Evolutionary conservation across 2,888 invertebrate species (phyloP), one percentile per base, ranked within the genome.

Genomic region (Oxytorus armatus): DNA sequence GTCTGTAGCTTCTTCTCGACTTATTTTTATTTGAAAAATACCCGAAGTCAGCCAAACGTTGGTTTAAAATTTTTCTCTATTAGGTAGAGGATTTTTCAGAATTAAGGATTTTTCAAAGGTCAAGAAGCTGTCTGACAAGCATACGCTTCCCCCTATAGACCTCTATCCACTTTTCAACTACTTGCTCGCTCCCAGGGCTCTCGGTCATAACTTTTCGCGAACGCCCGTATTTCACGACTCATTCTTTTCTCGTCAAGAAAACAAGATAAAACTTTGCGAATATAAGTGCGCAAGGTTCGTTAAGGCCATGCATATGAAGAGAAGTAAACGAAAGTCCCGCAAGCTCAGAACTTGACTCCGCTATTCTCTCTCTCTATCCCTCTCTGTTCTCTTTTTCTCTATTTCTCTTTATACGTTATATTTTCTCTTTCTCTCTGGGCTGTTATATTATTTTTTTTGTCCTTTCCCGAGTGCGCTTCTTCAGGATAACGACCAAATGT

Each of bases 111-210:
- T n/a, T 83, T 86, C 85, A 87, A 76, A 77, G 86, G 84, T 86
- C 83, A 84, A 82, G 75, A 79, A 72, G 77, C n/a, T 72, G 70
- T 70, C 65, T 79, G 53, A 69, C 77, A 75, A 77, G 81, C 72
- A 74, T 75, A 57, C 77, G 78, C 72, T 65, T 39, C 29, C 16
- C 23, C 29, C 61, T 23, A 21, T 16, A n/a, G n/a, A 18, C 18
- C 5, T 36, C 57, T n/a, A 18, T 36, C 61, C 21, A 18, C 16
- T 29, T n/a, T 55, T 68, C 21, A 11, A 36, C 42, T 10, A 36
- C 29, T 29, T 33, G n/a, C 47, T 33, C 10, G 36, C 8, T 8
- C 10, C 33, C 49, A 18, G 7, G 16, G 39, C 57, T 49, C 57
- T 49, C 42, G 11, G 14, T 57, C 70, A 18, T 72, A 36, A 61